These are phyloP conservation scores for Stichodactyla mertensii DNA, from an alignment of 64 coral and sea anemone species.

Conservation along the genomic window DNA sequence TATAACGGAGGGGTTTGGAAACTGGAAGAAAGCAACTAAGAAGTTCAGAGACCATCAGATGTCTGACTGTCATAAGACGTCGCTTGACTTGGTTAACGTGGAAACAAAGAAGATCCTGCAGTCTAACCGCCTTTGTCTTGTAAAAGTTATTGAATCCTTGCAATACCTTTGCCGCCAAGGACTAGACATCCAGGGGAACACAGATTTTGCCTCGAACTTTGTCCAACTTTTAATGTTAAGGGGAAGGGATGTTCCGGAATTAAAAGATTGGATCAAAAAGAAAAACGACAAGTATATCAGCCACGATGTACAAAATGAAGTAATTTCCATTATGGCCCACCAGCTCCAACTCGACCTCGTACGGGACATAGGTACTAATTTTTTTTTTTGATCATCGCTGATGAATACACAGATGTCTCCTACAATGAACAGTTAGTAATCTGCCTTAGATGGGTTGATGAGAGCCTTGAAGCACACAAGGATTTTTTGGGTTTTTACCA, in stretches of 20 bases:
- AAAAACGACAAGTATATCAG: conserved; percentile 22
- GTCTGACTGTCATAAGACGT: conserved; percentile 33
- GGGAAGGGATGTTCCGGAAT: background rate
- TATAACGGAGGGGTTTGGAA: conserved; percentile 17
- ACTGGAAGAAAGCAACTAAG: conserved; percentile 16
- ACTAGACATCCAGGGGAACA: conserved; percentile 21
- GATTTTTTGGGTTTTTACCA: conserved; percentile 35
- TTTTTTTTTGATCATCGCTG: conserved; percentile 29
- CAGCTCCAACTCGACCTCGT: background rate
- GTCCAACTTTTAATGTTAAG: conserved; percentile 31
- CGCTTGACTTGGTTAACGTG: conserved; percentile 13
- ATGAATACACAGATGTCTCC: conserved; percentile 21
- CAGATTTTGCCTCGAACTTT: conserved; percentile 42
- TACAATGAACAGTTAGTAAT: conserved; percentile 8
- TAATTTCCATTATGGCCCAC: conserved; percentile 14
- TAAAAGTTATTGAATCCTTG: conserved; percentile 47
- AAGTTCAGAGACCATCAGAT: conserved; percentile 22
- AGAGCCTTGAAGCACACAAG: conserved; percentile 5
- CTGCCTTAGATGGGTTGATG: conserved; percentile 31
- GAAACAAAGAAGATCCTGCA: conserved; percentile 7
- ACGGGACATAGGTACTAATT: conserved; percentile 4
- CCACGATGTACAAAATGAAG: conserved; percentile 36
- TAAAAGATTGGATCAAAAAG: conserved; percentile 21
- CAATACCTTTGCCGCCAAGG: conserved; percentile 47
- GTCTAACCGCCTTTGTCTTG: conserved; percentile 13